Base-by-base conservation (phyloP, 1,140 invertebrate species). In the Brachionus asplanchnoidis region DNA sequence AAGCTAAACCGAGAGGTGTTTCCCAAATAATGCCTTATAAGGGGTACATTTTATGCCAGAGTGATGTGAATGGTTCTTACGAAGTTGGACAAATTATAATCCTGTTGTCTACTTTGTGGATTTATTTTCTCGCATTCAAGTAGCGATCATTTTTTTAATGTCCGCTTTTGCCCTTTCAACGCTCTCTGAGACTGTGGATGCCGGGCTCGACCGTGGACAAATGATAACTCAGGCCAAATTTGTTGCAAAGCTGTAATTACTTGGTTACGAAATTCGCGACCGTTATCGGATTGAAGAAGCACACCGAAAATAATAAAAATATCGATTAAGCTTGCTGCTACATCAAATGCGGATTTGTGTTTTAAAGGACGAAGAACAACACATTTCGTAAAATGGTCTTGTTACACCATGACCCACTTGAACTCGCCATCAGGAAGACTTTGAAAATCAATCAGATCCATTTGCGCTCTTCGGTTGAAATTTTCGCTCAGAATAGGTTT, bases 211-310 rank as follows among this genome's bases (percentile, higher is more conserved):
- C n/a, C n/a, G n/a, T n/a, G n/a, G n/a, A n/a, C n/a, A n/a, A n/a
- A n/a, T n/a, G n/a, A n/a, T n/a, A n/a, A n/a, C n/a, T n/a, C n/a
- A n/a, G 86, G 85, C 82, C 85, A 86, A 26, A 86, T 40, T 14
- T 85, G 23, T 80, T 86, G 86, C 40, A 87, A 75, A 36, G 85
- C 86, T 23, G n/a, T 60, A 17, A 87, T 84, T 7, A 86, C 42
- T 11, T 60, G 3, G 14, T 79, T 75, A 14, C 85, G 84, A 40
- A 87, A 87, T 68, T 87, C 86, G 23, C 14, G 12, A 14, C 86
- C 85, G 75, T 86, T 87, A 80, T 87, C 86, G 17, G 32, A 44
- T 42, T 87, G 87, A 7, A 87, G 75, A 65, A 87, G 86, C 23
- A 42, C 85, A 46, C 87, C 86, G 73, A 87, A 85, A 1, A 85